A percentile compares a stretch with the other conserved stretches of the same genome.
phyloP scores from a whole-genome alignment of 2,888 invertebrate genomes.

The Orthosia incerta region DNA sequence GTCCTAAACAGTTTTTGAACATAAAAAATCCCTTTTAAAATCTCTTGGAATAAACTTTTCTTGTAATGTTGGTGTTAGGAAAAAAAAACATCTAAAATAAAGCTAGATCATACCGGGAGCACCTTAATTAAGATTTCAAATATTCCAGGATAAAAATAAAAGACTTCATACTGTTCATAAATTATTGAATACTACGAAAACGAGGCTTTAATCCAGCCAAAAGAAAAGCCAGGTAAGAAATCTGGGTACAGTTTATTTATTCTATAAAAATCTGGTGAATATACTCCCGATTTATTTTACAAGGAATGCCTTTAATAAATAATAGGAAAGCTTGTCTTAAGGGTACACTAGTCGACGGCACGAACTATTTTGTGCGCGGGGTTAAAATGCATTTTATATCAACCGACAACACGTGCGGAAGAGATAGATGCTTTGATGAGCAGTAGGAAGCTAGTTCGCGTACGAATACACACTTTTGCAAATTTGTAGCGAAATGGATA shows the following conservation, averaged over 20 bases:
- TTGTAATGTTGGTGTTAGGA: no score
- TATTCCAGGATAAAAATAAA: conserved; percentile 2
- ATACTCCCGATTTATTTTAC: conserved; percentile 1
- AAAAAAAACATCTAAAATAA: conserved; percentile 2
- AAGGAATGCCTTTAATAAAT: conserved; percentile 23
- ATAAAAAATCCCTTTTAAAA: conserved; percentile 4
- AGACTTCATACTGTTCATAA: background rate
- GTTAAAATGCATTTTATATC: no score
- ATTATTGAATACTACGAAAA: conserved; percentile 23
- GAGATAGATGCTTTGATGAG: no score
- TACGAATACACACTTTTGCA: no score
- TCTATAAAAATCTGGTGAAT: background rate
- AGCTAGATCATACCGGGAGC: background rate
- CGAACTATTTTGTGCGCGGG: no score
- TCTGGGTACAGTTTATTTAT: conserved; percentile 1
- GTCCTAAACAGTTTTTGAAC: background rate
- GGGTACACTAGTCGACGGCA: no score
- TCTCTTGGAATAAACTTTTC: conserved; percentile 23
- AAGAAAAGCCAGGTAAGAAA: background rate
- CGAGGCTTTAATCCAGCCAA: background rate
- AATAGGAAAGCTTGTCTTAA: conserved; percentile 8
- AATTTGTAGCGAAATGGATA: no score
- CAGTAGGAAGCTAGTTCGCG: no score
- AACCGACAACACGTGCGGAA: no score
- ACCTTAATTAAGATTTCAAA: conserved; percentile 11